These are phyloP conservation scores for Myotis daubentonii DNA, from an alignment of 2,797 vertebrate genomes.

Conservation along the genomic window DNA sequence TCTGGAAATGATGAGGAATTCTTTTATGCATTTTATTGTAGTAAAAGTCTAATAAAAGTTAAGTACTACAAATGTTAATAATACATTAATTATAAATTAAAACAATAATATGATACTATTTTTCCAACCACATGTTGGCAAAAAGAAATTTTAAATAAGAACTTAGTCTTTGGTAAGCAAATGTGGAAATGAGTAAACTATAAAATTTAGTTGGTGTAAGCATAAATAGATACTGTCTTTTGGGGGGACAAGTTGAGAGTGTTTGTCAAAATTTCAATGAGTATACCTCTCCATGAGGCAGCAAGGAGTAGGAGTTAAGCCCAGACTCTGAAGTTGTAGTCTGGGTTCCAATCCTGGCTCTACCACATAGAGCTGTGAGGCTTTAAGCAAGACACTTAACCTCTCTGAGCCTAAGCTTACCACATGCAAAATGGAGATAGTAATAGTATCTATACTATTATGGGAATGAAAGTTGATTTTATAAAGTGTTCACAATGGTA, in stretches of 20 bases:
- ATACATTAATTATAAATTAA: slow-evolving; percentile 44
- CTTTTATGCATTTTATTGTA: slow-evolving; percentile 45
- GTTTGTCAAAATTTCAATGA: slow-evolving; percentile 7
- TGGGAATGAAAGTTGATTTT: background rate
- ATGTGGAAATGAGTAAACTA: background rate
- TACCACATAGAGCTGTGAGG: background rate
- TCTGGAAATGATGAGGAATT: slow-evolving; percentile 45
- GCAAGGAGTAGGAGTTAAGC: background rate
- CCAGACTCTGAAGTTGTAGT: background rate
- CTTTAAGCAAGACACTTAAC: background rate
- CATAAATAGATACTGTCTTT: background rate
- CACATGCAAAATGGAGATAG: background rate
- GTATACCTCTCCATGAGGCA: background rate
- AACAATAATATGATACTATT: slow-evolving; percentile 34
- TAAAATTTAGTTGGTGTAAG: background rate
- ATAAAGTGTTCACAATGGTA: background rate
- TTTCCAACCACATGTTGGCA: slow-evolving; percentile 34
- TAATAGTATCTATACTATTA: background rate
- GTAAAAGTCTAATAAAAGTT: slow-evolving; percentile 57
- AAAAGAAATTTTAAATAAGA: background rate
- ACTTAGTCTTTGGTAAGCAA: background rate
- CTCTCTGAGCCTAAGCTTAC: background rate
- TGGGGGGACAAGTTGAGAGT: background rate
- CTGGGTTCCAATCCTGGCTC: background rate
- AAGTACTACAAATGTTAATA: slow-evolving; percentile 44